A percentile compares a stretch with the other conserved stretches of the same genome.
Conservation (phyloP, 2,797 vertebrate species). For the Betta splendens region DNA sequence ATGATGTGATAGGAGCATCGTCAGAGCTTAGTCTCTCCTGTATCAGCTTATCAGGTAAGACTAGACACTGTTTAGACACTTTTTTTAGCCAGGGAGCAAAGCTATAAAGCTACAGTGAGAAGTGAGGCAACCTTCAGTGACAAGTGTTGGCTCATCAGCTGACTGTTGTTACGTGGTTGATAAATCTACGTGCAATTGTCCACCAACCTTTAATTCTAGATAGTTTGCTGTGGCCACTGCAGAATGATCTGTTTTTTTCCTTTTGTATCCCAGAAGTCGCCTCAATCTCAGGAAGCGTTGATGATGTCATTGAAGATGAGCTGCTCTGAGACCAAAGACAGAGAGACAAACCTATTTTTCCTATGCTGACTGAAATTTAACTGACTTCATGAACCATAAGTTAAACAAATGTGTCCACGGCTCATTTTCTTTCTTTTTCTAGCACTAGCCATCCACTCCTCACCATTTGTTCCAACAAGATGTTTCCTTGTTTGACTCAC, state of each 20-base stretch:
- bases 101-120: too few species aligned
- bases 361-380: neutral
- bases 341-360: constrained; percentile 19
- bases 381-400: neutral
- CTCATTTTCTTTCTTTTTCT: constrained; percentile 10
- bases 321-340: constrained; percentile 72
- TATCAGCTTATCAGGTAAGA: constrained; percentile 85
- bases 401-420: constrained; percentile 6
- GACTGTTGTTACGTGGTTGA: too few species aligned
- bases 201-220: neutral
- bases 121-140: too few species aligned
- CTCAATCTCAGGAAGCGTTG: constrained; percentile 84
- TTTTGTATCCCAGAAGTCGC: constrained; percentile 74
- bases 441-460: constrained; percentile 50
- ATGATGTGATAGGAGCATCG: constrained; percentile 75
- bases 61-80: neutral
- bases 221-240: neutral
- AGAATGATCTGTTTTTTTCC: neutral
- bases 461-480: constrained; percentile 32
- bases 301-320: constrained; percentile 78
- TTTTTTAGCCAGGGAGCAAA: too few species aligned
- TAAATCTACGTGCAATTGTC: neutral
- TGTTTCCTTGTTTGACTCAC: constrained; percentile 29
- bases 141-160: too few species aligned
- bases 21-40: constrained; percentile 82